phyloP scores from a whole-genome alignment of 1,140 invertebrate species.

The Aphis gossypii region DNA sequence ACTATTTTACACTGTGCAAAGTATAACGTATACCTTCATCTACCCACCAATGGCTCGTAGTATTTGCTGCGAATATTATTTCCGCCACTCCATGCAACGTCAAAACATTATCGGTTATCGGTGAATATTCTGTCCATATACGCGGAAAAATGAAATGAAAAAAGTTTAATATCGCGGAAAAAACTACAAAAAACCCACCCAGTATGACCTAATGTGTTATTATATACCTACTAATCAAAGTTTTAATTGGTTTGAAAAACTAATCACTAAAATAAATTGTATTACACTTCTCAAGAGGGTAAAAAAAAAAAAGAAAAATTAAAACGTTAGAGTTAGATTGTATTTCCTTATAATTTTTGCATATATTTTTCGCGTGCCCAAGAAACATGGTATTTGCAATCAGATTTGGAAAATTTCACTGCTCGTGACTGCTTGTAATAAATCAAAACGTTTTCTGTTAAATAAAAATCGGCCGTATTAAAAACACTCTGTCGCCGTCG shows the following conservation, averaged over 20 bases:
- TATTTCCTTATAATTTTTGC: not conserved
- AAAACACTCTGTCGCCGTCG: conserved; percentile 1
- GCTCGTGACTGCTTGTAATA: conserved; percentile 18
- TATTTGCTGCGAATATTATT: not conserved
- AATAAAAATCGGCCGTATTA: conserved; percentile 26
- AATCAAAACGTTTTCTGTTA: conserved; percentile 15
- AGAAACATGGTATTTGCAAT: not conserved
- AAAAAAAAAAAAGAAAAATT: not conserved
- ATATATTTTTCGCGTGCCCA: conserved; percentile 4
- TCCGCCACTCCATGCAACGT: not conserved
- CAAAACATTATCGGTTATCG: not conserved
- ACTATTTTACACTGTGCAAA: not conserved
- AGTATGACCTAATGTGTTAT: not conserved
- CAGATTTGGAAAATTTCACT: conserved; percentile 1
- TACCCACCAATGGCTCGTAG: not conserved
- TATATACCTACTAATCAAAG: conserved; percentile 2
- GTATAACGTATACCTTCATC: not conserved
- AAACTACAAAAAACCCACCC: not conserved
- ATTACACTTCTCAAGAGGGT: not conserved
- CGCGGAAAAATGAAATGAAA: not conserved
- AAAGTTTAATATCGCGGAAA: not conserved
- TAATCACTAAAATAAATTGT: not conserved
- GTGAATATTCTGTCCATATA: not conserved
- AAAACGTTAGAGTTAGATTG: not conserved
- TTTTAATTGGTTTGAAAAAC: not conserved